Conservation (phyloP, 2,888 invertebrate genomes). For the Ennomos erosarius region DNA sequence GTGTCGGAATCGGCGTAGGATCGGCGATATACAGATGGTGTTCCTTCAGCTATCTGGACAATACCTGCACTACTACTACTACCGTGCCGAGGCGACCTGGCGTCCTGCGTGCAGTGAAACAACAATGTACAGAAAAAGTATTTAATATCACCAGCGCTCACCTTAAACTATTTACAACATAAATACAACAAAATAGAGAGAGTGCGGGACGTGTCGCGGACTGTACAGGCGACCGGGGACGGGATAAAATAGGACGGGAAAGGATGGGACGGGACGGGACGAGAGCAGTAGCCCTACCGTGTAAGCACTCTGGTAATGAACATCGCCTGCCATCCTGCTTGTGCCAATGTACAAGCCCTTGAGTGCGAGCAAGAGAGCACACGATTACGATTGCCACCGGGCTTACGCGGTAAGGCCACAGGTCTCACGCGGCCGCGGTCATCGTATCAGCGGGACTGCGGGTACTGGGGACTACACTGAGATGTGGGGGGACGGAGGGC, state of each 20-base stretch:
- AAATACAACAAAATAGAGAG: constrained; percentile 67
- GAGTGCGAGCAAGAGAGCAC: no score
- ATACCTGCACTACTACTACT: neutral
- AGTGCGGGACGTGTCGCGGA: constrained; percentile 50
- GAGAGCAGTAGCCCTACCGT: no score
- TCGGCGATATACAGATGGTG: neutral
- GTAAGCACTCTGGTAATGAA: no score
- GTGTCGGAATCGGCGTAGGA: neutral
- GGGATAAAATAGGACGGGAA: constrained; percentile 5
- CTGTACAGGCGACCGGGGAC: constrained; percentile 64
- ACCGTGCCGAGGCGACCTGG: constrained; percentile 6
- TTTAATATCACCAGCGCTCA: constrained; percentile 80
- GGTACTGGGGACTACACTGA: constrained; percentile 31
- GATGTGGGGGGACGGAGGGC: constrained; percentile 28
- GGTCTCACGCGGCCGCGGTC: no score
- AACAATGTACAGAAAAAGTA: constrained; percentile 58
- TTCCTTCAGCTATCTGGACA: neutral
- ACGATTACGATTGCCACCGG: no score
- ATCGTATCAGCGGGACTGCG: neutral
- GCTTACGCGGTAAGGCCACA: no score
- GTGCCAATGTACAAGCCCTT: no score
- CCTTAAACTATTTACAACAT: constrained; percentile 82
- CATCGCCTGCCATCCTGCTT: no score
- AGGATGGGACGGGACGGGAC: constrained; percentile 24
- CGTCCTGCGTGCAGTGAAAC: constrained; percentile 67